Percentiles rank a stretch among this genome's conserved stretches.
phyloP scores from a whole-genome alignment of 1,140 invertebrate genomes.

The Tribolium madens region DNA sequence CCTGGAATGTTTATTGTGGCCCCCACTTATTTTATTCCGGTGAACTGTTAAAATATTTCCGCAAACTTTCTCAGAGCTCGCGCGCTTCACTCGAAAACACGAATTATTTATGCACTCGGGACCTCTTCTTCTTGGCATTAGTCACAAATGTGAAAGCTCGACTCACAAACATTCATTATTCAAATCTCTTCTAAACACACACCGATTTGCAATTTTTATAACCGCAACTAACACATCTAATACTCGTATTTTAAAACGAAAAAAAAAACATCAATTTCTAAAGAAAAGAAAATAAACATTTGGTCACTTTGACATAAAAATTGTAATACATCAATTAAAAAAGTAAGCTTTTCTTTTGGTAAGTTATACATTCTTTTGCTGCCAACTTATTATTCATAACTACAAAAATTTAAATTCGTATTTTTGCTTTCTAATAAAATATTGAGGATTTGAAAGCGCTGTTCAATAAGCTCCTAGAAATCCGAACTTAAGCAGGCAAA shows the following conservation, averaged over 20 bases:
- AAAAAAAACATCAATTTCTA: neutral
- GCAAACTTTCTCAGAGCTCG: slow-evolving; percentile 19
- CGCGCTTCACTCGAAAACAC: slow-evolving; percentile 22
- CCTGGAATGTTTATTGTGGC: slow-evolving; percentile 40
- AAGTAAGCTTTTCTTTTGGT: no score
- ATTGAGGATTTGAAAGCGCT: no score
- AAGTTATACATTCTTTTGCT: no score
- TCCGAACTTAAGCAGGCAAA: no score
- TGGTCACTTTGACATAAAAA: no score
- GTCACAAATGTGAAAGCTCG: slow-evolving; percentile 35
- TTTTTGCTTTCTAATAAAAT: no score
- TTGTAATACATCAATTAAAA: no score
- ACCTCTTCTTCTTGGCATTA: slow-evolving; percentile 25
- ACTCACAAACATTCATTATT: neutral
- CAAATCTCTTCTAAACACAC: neutral
- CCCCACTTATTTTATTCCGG: slow-evolving; percentile 39
- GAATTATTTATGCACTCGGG: slow-evolving; percentile 41
- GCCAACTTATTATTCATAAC: no score
- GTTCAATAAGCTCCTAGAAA: no score
- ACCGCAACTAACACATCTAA: neutral
- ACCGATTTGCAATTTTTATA: neutral
- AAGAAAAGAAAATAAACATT: no score
- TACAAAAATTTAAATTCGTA: no score
- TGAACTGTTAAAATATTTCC: slow-evolving; percentile 43
- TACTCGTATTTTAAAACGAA: neutral